Conservation (phyloP, 1,140 invertebrate species). For the Anastrepha obliqua region DNA sequence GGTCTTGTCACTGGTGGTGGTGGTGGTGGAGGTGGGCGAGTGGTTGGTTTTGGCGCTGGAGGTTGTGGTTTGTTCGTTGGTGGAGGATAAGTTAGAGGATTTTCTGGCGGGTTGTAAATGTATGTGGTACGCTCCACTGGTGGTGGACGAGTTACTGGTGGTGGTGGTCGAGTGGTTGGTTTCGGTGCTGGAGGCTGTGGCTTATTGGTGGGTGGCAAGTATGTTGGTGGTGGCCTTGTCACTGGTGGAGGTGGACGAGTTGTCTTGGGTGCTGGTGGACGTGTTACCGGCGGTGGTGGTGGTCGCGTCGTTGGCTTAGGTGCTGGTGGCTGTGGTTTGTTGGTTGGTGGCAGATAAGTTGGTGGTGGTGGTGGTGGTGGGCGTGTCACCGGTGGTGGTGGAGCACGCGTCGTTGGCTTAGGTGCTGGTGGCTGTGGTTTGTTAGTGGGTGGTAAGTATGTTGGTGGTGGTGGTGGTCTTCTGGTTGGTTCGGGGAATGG, state of each 20-base stretch:
- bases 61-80: constrained; percentile 63
- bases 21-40: constrained; percentile 51
- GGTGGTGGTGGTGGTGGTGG: constrained; percentile 56
- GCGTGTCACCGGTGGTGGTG: constrained; percentile 54
- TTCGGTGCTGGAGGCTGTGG: constrained; percentile 53
- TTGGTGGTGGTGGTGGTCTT: constrained; percentile 5
- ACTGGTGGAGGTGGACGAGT: constrained; percentile 50
- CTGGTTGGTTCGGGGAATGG: constrained; percentile 61
- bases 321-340: too few species aligned
- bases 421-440: background rate
- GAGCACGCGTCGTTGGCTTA: constrained; percentile 55
- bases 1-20: constrained; percentile 34
- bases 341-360: too few species aligned
- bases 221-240: constrained; percentile 54
- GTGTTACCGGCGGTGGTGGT: too few species aligned
- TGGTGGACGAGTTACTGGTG: constrained; percentile 55
- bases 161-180: constrained; percentile 60
- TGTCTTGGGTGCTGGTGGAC: constrained; percentile 62
- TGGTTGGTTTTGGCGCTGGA: constrained; percentile 49
- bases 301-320: too few species aligned
- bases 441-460: background rate
- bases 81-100: constrained; percentile 57
- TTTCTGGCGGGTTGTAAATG: constrained; percentile 8
- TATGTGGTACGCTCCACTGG: constrained; percentile 51
- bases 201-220: constrained; percentile 4